phyloP scores from a whole-genome alignment of 2,888 invertebrate species.

The Temnothorax unifasciatus region DNA sequence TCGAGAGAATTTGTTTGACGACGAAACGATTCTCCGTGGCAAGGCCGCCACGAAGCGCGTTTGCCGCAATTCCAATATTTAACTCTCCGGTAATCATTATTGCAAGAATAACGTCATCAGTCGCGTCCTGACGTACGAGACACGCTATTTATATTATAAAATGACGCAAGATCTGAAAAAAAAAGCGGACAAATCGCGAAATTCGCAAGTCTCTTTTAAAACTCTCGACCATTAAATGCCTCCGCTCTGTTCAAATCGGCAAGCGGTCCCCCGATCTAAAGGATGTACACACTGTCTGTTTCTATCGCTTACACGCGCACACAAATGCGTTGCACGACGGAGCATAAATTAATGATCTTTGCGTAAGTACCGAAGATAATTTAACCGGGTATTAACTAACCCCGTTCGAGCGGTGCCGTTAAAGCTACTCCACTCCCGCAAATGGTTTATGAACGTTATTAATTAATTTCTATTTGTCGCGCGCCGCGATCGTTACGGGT shows the following conservation, averaged over 20 bases:
- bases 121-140: background rate
- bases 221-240: background rate
- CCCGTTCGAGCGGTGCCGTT: conserved; percentile 70
- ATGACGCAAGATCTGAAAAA: background rate
- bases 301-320: conserved; percentile 22
- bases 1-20: conserved; percentile 42
- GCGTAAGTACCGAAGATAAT: conserved; percentile 82
- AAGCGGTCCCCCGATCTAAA: background rate
- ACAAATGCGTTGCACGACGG: conserved; percentile 60
- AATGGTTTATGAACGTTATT: conserved; percentile 82
- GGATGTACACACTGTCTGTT: background rate
- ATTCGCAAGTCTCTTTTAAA: background rate
- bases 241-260: background rate
- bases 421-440: conserved; percentile 73
- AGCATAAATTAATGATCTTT: conserved; percentile 83
- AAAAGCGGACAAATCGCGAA: background rate
- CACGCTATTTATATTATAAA: background rate
- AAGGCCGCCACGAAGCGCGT: background rate
- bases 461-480: conserved; percentile 83
- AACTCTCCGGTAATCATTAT: conserved; percentile 2
- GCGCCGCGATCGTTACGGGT: conserved; percentile 74
- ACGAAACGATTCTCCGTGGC: conserved; percentile 6
- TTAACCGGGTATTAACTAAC: conserved; percentile 83
- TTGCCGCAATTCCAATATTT: conserved; percentile 22
- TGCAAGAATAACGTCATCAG: conserved; percentile 5